Evolutionary conservation across 1,140 invertebrate genomes (phyloP).

Genomic region (Lethocerus indicus): DNA sequence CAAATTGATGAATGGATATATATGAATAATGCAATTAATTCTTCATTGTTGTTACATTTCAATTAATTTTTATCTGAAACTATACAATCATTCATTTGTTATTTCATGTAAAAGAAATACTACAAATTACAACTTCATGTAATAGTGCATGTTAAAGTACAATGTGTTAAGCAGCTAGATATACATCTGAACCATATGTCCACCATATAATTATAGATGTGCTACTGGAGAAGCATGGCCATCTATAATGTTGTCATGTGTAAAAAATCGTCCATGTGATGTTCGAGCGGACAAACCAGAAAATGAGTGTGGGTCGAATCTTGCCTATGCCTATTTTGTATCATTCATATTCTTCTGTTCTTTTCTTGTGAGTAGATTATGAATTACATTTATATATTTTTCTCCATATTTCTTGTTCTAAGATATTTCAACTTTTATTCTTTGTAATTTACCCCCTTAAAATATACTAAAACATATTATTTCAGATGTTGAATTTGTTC

Average conservation of each 20-base stretch:
- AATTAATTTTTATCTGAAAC: too few relatives aligned
- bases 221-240: conserved; percentile 99
- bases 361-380: conserved; percentile 62
- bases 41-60: too few relatives aligned
- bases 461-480: too few relatives aligned
- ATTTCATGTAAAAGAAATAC: too few relatives aligned
- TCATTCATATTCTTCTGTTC: conserved; percentile 99
- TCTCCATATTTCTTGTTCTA: not conserved
- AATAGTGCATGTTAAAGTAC: too few relatives aligned
- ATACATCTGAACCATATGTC: too few relatives aligned
- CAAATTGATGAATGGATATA: too few relatives aligned
- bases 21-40: too few relatives aligned
- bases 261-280: conserved; percentile 66
- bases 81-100: too few relatives aligned
- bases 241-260: conserved; percentile 94
- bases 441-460: not conserved
- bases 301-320: conserved; percentile 78
- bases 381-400: not conserved
- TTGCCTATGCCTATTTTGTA: conserved; percentile 97
- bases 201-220: conserved; percentile 81
- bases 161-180: too few relatives aligned
- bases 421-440: not conserved
- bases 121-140: too few relatives aligned
- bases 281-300: conserved; percentile 42
- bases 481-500: conserved; percentile 97